Base-by-base conservation (phyloP, 1,140 invertebrate species). In the Dolichoris vasculosae region DNA sequence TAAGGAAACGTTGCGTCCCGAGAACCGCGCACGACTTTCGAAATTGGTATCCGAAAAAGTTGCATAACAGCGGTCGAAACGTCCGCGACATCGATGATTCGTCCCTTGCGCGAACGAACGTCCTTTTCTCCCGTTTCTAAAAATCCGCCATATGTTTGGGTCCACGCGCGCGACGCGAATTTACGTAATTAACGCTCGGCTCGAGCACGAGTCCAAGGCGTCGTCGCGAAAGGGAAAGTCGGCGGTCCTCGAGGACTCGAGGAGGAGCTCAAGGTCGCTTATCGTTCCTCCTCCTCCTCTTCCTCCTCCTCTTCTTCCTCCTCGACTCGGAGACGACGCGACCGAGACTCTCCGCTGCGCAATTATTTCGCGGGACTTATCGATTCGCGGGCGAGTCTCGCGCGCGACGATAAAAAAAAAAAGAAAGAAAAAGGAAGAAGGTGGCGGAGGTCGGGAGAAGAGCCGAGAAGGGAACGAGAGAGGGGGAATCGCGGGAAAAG, bases 101-200 rank as follows among this genome's bases (percentile, higher is more conserved):
- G 15, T 6, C 30, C 8, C 13, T 7, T 3, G 7, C 8, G 40
- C 6, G 8, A 30, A 23, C 55, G 55, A 20, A 4, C 17, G 55
- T 4, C 23, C 23, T 59, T 59, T 4, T 20, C 55, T 11, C 17
- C n/a, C 9, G 6, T 75, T 75, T 73, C 17, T 30, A 75, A n/a
- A 75, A n/a, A 38, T 23, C 40, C 71, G 30, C 71, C 71, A 75
- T 75, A 75, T 75, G 71, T n/a, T 75, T 75, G 17, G n/a, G 8
- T 64, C 26, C 63, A 7, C 26, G 40, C 6, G n/a, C n/a, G n/a
- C n/a, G n/a, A n/a, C n/a, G n/a, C n/a, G n/a, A n/a, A n/a, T n/a
- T n/a, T n/a, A n/a, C n/a, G n/a, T n/a, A n/a, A n/a, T n/a, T n/a
- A n/a, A n/a, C n/a, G n/a, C n/a, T n/a, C n/a, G n/a, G n/a, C n/a